Evolutionary conservation across 2,113 vertebrate genomes (phyloP).

Genomic region (Aix galericulata): DNA sequence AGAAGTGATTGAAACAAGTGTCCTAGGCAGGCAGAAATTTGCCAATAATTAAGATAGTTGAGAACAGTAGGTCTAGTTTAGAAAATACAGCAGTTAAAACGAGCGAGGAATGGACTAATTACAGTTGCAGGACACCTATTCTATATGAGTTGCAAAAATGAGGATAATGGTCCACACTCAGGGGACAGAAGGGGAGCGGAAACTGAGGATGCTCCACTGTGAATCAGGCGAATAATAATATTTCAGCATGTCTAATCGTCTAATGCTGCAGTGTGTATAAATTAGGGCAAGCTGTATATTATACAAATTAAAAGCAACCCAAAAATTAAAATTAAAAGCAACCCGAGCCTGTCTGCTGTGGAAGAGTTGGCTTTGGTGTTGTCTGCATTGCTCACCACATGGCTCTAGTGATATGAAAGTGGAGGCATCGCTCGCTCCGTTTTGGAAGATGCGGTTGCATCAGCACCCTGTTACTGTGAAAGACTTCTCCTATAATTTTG

Average conservation of each 20-base stretch:
- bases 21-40: not conserved
- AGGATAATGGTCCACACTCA: not conserved
- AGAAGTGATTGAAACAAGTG: not conserved
- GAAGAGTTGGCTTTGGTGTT: not conserved
- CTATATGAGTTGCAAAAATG: conserved; percentile 23
- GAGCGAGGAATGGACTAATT: not conserved
- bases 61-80: not conserved
- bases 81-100: not conserved
- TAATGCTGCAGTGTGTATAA: conserved; percentile 40
- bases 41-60: not conserved
- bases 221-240: conserved; percentile 29
- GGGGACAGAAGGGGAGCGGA: not conserved
- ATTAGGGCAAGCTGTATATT: conserved; percentile 52
- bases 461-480: not conserved
- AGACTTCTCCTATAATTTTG: not conserved
- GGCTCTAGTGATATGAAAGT: not conserved
- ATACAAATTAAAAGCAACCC: conserved; percentile 45
- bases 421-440: not conserved
- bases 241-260: conserved; percentile 69
- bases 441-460: not conserved
- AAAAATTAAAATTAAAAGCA: conserved; percentile 35
- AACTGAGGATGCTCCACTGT: not conserved
- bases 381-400: not conserved
- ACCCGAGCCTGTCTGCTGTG: not conserved
- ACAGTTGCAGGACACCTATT: not conserved